Evolutionary conservation across 1,140 invertebrate genomes (phyloP).

Genomic region (Zaprionus ghesquierei): DNA sequence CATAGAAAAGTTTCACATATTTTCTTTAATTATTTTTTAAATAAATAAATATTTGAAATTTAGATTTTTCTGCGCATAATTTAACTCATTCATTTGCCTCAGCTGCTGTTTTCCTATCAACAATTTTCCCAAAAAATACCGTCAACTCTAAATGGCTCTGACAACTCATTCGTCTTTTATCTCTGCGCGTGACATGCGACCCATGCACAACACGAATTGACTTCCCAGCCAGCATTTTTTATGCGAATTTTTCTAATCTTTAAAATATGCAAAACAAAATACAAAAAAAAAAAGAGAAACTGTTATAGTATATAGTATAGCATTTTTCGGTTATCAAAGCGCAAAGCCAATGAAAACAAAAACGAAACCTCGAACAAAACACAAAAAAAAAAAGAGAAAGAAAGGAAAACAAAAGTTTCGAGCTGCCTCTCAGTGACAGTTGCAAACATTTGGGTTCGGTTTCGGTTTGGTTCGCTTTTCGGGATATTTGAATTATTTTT

Average conservation of each 20-base stretch:
- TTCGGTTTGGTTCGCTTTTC: conserved; percentile 31
- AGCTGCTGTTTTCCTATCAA: not conserved
- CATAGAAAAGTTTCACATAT: too few relatives aligned
- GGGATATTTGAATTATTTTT: conserved; percentile 58
- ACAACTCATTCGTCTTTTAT: conserved; percentile 26
- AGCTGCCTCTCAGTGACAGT: conserved; percentile 51
- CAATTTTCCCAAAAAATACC: not conserved
- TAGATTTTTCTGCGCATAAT: not conserved
- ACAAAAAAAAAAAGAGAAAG: not conserved
- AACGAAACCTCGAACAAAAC: not conserved
- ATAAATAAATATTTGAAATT: not conserved
- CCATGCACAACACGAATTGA: not conserved
- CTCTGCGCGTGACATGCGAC: conserved; percentile 38
- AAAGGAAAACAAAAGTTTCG: conserved; percentile 10
- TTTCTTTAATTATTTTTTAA: too few relatives aligned
- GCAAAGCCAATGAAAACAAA: conserved; percentile 10
- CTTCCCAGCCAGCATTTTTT: conserved; percentile 12
- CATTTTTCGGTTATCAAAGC: conserved; percentile 12
- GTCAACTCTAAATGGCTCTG: conserved; percentile 7
- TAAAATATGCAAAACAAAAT: conserved; percentile 46
- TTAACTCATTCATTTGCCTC: not conserved
- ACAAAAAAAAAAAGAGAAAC: conserved; percentile 7
- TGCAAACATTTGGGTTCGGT: conserved; percentile 62
- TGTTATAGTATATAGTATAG: not conserved
- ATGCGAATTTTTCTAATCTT: conserved; percentile 40